Base-by-base conservation (phyloP, 1,140 invertebrate species). In the Tigriopus japonicus region DNA sequence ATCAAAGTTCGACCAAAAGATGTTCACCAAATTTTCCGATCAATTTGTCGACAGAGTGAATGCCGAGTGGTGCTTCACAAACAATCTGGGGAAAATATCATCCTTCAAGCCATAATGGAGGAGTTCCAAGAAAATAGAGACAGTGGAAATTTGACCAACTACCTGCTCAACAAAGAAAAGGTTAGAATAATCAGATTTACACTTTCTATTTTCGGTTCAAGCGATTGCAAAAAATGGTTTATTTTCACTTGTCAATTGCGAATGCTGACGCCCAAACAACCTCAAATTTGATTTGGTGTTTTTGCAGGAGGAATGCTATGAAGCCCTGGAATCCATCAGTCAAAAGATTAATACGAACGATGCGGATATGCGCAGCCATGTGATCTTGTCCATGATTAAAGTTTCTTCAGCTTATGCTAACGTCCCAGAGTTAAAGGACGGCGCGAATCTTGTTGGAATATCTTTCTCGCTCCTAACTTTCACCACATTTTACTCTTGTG, bases 341-440 rank as follows among this genome's bases (percentile, higher is more conserved):
- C 78, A 82, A 49, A 82, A 85, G 67, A 87, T 91, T 66, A 89
- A 88, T 72, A 80, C 80, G 35, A 82, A 83, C 66, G 80, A 87
- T 69, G 80, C 84, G 49, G 83, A 87, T 67, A 81, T 90, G 59
- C 82, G 85, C 64, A 85, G 84, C 19, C 85, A 90, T 72, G 79
- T 86, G 41, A 76, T 88, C 13, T 76, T 91, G 10, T 89, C 86
- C 63, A 86, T 89, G 69, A 85, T 89, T 71, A 89, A 89, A 74
- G 85, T 89, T 75, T 85, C 86, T n/a, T 85, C 88, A 75, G 85
- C 88, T 17, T 84, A 87, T 70, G 82, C 86, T 40, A 76, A 82
- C 21, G 63, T 72, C 45, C 72, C 73, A 15, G 62, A 65, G 28
- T 35, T 35, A 9, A 35, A 35, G 28, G 28, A 35, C 28, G 28